Conservation (phyloP, 2,113 vertebrate genomes). For the Sphaerodactylus townsendi region DNA sequence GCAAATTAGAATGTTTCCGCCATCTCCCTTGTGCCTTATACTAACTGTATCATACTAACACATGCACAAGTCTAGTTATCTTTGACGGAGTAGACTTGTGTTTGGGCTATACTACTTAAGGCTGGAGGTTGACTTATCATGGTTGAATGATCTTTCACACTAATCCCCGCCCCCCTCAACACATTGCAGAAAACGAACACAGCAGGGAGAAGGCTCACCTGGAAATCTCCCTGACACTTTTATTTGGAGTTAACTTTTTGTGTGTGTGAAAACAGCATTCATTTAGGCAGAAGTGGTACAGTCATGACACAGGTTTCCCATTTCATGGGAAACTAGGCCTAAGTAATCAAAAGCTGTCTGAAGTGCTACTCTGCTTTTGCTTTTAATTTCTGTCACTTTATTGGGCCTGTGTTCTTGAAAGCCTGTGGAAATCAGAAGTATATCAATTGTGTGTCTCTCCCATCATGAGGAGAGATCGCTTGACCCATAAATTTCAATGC, state of each 20-base stretch:
- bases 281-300: neutral
- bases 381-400: neutral
- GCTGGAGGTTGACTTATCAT: neutral
- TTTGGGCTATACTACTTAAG: neutral
- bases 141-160: neutral
- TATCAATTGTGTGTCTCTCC: neutral
- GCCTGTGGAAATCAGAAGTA: neutral
- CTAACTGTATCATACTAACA: no score
- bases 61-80: neutral
- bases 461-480: no score
- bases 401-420: neutral
- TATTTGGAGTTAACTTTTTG: no score
- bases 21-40: no score
- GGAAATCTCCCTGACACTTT: no score
- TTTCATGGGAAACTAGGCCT: neutral
- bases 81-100: neutral
- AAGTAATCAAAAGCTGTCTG: neutral
- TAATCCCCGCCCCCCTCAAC: no score
- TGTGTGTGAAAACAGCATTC: neutral
- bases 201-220: no score
- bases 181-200: no score
- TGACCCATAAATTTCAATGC: neutral
- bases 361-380: neutral
- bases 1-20: neutral
- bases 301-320: neutral